Conservation (phyloP, 1,140 invertebrate species). For the Heliconius eleuchia region DNA sequence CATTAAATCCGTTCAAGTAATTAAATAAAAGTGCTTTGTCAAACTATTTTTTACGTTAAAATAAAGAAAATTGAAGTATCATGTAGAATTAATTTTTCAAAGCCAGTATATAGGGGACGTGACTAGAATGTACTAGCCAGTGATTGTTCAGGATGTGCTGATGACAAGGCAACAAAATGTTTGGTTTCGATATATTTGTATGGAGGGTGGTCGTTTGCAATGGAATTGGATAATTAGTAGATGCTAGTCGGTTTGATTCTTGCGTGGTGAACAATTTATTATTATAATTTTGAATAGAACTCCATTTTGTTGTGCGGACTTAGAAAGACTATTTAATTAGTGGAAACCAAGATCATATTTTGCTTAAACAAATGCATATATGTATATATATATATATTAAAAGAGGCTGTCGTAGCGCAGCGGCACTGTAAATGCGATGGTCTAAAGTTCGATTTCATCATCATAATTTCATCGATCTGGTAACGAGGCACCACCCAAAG, state of each 20-base stretch:
- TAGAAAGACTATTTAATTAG: too few species aligned
- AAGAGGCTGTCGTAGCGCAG: too few species aligned
- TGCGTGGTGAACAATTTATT: neutral
- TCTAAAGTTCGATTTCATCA: too few species aligned
- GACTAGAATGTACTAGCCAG: neutral
- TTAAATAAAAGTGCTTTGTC: neutral
- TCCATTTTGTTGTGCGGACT: too few species aligned
- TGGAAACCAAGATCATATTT: too few species aligned
- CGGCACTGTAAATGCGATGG: too few species aligned
- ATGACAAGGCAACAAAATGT: conserved; percentile 6
- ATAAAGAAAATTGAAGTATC: conserved; percentile 26
- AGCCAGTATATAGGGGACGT: conserved; percentile 21
- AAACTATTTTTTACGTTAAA: neutral
- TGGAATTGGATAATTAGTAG: neutral
- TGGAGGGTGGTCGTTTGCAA: neutral
- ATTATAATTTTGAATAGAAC: too few species aligned
- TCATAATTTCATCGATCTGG: too few species aligned
- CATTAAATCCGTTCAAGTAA: neutral
- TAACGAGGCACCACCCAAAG: too few species aligned
- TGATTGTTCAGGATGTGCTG: conserved; percentile 17
- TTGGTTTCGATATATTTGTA: neutral
- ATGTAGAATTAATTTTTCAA: conserved; percentile 20
- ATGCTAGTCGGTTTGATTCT: neutral
- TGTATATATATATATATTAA: too few species aligned
- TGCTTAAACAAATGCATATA: too few species aligned